Base-by-base conservation (phyloP, 2,113 vertebrate genomes). In the Pantherophis guttatus region DNA sequence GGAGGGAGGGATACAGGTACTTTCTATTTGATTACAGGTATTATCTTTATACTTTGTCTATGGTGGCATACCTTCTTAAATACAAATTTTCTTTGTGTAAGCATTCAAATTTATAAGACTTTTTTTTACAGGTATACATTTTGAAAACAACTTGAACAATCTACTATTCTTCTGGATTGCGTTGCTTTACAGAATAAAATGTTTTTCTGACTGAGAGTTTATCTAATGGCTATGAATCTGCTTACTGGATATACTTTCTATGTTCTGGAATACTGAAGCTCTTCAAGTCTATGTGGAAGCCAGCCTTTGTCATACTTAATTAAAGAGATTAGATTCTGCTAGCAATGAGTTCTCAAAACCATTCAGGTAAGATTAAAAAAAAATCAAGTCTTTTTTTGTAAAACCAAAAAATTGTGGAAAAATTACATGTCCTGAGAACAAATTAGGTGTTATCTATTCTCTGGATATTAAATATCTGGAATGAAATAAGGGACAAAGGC, bases 301-400 rank as follows among this genome's bases (percentile, higher is more conserved):
- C 81, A 94, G 94, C 93, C 96, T 95, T 95, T 94, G 1, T 6
- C 95, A 57, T 93, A 89, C 52, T 55, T 39, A 59, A 93, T 95
- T 90, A 17, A 54, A 97, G 96, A 93, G 44, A 26, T 92, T 92
- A n/a, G 93, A 96, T 96, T 0, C 86, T 92, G 88, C 97, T 91
- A 97, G 97, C 97, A 93, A 98, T 98, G 98, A 98, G 97, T 97
- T 98, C 98, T 95, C 98, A 98, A 97, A 98, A 97, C 96, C 98
- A 97, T 94, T 97, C 97, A 98, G 98, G 98, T 98, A 97, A 97
- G 97, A 87, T 75, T 50, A 17, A 21, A 58, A 19, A 86, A 26
- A 1, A n/a, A 5, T n/a, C 7, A 8, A 44, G 48, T 89, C 39
- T 0, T 89, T 39, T 90, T 24, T 90, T 24, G 6, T 59, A 86